These are phyloP conservation scores for Chloroclystis v-ata DNA, from an alignment of 2,888 invertebrate genomes.

Conservation along the genomic window DNA sequence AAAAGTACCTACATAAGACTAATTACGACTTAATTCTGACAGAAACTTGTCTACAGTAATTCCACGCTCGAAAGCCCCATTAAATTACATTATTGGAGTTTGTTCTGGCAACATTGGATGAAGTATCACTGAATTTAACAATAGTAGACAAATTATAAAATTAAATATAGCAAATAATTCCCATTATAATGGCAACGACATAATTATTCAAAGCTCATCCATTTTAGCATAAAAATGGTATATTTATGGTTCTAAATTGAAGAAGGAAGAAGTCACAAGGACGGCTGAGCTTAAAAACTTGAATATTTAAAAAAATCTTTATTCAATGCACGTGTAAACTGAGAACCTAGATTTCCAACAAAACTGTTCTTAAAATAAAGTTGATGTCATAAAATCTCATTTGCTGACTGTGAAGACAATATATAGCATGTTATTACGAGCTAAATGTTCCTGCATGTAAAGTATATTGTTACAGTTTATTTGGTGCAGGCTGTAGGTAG, in stretches of 20 bases:
- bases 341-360: slow-evolving; percentile 28
- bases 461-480: slow-evolving; percentile 27
- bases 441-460: neutral
- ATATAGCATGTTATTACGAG: neutral
- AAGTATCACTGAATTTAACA: too few relatives aligned
- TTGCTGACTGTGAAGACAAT: neutral
- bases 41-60: slow-evolving; percentile 58
- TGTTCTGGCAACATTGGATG: slow-evolving; percentile 38
- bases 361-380: slow-evolving; percentile 33
- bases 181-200: too few relatives aligned
- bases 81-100: slow-evolving; percentile 61
- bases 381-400: slow-evolving; percentile 30
- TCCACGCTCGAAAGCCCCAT: slow-evolving; percentile 65
- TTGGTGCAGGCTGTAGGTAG: slow-evolving; percentile 41
- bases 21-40: slow-evolving; percentile 65
- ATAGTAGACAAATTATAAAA: too few relatives aligned
- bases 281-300: slow-evolving; percentile 39
- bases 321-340: slow-evolving; percentile 38
- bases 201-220: neutral
- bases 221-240: slow-evolving; percentile 26
- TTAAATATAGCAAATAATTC: too few relatives aligned
- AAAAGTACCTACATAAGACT: slow-evolving; percentile 53
- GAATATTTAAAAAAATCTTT: slow-evolving; percentile 34
- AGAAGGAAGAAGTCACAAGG: slow-evolving; percentile 43
- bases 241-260: slow-evolving; percentile 23